A percentile compares a stretch with the other conserved stretches of the same genome.
These are phyloP conservation scores for Phaetusa simplex DNA, from an alignment of 2,113 vertebrate genomes.

Conservation along the genomic window DNA sequence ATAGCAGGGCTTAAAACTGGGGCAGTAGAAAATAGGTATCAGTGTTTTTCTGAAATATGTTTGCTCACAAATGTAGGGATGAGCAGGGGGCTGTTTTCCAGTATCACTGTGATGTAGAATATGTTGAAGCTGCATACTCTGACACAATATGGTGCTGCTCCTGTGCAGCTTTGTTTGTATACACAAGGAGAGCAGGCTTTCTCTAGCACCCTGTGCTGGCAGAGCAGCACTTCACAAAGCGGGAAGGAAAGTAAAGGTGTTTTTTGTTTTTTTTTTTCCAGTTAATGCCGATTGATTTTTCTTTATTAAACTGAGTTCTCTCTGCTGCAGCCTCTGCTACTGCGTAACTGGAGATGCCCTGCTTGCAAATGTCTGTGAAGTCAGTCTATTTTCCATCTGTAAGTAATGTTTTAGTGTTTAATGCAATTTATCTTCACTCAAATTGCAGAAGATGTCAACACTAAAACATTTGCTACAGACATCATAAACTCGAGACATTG, in stretches of 20 bases:
- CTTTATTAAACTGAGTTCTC: neutral
- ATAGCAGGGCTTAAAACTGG: conserved; percentile 31
- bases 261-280: neutral
- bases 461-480: conserved; percentile 65
- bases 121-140: neutral
- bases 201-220: neutral
- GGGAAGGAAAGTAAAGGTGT: neutral
- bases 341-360: neutral
- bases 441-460: conserved; percentile 56
- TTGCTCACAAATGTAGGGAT: neutral
- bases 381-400: conserved; percentile 63
- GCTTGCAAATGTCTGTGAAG: conserved; percentile 32
- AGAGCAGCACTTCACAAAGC: neutral
- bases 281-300: conserved; percentile 33
- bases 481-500: conserved; percentile 57
- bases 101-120: neutral
- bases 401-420: conserved; percentile 64
- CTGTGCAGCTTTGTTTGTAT: neutral
- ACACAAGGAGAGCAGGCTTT: neutral
- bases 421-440: conserved; percentile 59
- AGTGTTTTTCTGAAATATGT: neutral
- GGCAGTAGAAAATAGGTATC: neutral
- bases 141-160: neutral
- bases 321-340: conserved; percentile 14
- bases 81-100: neutral